Evolutionary conservation across 2,113 vertebrate genomes (phyloP), one percentile per base, ranked within the genome.

Genomic region (Oncorhynchus gorbuscha): DNA sequence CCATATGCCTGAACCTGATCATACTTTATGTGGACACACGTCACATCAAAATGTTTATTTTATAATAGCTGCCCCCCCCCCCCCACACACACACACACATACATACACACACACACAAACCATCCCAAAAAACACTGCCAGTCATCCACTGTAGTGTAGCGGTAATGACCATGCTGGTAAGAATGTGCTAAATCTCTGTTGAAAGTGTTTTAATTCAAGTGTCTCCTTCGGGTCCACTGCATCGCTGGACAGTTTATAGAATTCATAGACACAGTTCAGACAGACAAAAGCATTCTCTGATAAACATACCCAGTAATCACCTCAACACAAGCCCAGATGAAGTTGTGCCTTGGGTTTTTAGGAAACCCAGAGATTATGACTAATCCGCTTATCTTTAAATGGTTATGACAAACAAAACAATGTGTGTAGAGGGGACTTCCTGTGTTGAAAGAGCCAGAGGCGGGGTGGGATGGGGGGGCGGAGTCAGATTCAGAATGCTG

Each of bases 371-470:
- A 83, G 86, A 88, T 91, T 92, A 92, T 90, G 88, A 90, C 92
- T 94, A 94, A 93, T 91, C 91, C 89, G 88, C 80, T 92, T 88
- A 93, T 92, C 85, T 91, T 91, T 91, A 91, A 91, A 94, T 91
- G 89, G 85, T 92, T 92, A 92, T 89, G 84, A 77, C 85, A 93
- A 91, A 91, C 86, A 92, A 90, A 93, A 93, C 92, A 94, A 91
- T 91, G 89, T 91, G 90, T 89, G 84, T 76, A 73, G 87, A 90
- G 90, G 88, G 90, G 87, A 93, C 93, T 94, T 93, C 92, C 93
- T 94, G 93, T 93, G 92, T 94, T 93, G 92, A 93, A 89, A 93
- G 86, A 92, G 90, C 85, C 83, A 55, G 80, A 66, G 81, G 85
- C 82, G 88, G 89, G 86, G 88, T 9, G 18, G 59, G 59, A 55